Percentiles rank a stretch among this genome's conserved stretches.
These are phyloP conservation scores for Scolopax rusticola DNA, from an alignment of 2,797 vertebrate genomes.

Conservation along the genomic window DNA sequence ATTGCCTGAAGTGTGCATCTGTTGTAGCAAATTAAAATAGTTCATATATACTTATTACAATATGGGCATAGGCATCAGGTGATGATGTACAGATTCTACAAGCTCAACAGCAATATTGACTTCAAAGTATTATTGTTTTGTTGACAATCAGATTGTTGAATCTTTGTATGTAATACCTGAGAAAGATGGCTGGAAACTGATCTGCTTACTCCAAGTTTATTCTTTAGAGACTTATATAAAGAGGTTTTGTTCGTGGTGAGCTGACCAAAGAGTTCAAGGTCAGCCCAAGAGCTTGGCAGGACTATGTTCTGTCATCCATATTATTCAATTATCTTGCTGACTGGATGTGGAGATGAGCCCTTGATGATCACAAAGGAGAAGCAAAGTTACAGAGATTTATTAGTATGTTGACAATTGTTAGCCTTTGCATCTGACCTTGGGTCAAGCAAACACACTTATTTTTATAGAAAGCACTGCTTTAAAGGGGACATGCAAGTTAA, in stretches of 20 bases:
- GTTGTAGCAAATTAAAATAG: background rate
- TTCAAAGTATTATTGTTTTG: background rate
- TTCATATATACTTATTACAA: background rate
- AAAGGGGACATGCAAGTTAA: background rate
- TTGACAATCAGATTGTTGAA: background rate
- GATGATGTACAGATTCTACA: background rate
- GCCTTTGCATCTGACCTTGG: background rate
- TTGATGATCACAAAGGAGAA: background rate
- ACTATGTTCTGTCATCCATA: conserved; percentile 1
- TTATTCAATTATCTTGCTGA: conserved; percentile 36
- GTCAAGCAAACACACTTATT: background rate
- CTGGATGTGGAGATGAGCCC: background rate
- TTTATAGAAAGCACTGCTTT: background rate
- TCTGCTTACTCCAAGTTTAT: background rate
- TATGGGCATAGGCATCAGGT: background rate
- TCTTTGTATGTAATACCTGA: background rate
- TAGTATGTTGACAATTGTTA: background rate
- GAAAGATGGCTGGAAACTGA: background rate
- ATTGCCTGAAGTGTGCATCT: background rate
- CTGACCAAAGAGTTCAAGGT: conserved; percentile 35
- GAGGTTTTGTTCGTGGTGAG: background rate
- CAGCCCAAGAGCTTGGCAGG: background rate
- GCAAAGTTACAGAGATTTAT: background rate
- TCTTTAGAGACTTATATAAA: background rate
- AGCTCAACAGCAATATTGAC: background rate